A percentile compares a stretch with the other conserved stretches of the same genome.
Conservation (phyloP, 92 coral and sea anemone species). For the Porites evermanni region DNA sequence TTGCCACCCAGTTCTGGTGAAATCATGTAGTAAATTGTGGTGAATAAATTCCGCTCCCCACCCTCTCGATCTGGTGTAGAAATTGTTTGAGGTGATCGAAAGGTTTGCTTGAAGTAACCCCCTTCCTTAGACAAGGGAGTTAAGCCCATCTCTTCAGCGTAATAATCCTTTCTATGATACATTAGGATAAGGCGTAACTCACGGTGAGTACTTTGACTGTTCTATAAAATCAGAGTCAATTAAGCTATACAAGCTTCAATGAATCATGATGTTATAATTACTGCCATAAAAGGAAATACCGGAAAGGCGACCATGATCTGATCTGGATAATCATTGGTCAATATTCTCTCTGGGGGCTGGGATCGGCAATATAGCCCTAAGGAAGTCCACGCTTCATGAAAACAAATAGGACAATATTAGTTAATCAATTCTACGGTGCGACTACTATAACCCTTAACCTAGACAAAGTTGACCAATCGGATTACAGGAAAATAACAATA, state of each 20-base stretch:
- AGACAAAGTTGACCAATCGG: too few species aligned
- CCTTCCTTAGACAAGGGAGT: not conserved
- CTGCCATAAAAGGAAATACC: too few species aligned
- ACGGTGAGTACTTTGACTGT: not conserved
- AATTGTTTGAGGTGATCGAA: slow-evolving; percentile 52
- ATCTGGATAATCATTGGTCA: too few species aligned
- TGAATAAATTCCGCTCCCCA: slow-evolving; percentile 39
- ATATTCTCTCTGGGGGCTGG: too few species aligned
- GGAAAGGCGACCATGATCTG: too few species aligned
- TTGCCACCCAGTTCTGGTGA: slow-evolving; percentile 57
- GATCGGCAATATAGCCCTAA: too few species aligned
- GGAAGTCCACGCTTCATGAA: too few species aligned
- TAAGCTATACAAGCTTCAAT: not conserved
- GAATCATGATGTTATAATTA: too few species aligned
- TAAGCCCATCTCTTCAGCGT: not conserved
- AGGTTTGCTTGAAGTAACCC: slow-evolving; percentile 43
- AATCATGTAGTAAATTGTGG: slow-evolving; percentile 70
- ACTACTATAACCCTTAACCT: too few species aligned
- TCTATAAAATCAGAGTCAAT: not conserved
- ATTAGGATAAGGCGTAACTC: not conserved
- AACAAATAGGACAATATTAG: too few species aligned
- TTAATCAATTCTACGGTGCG: too few species aligned
- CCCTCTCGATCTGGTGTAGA: slow-evolving; percentile 55
- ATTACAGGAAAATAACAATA: too few species aligned
- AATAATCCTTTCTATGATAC: not conserved